Conservation (phyloP, 2,888 invertebrate genomes). For the Magallana nippona region DNA sequence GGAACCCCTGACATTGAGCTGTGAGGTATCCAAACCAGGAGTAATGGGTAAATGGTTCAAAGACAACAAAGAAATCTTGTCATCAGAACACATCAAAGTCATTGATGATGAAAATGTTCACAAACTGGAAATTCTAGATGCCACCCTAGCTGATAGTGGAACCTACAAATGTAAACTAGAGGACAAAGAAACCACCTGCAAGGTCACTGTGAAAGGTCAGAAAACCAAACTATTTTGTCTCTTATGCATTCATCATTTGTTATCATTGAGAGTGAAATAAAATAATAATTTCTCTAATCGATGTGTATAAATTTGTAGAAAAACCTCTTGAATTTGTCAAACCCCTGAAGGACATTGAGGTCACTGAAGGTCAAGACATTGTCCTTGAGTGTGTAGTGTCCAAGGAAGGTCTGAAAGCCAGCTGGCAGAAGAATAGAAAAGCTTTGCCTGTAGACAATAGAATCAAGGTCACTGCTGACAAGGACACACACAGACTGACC, state of each 20-base stretch:
- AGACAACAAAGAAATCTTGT: slow-evolving; percentile 67
- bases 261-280: not conserved
- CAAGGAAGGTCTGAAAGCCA: slow-evolving; percentile 71
- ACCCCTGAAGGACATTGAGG: slow-evolving; percentile 70
- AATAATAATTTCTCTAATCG: not conserved
- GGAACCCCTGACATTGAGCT: slow-evolving; percentile 66
- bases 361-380: slow-evolving; percentile 72
- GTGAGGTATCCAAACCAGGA: slow-evolving; percentile 72
- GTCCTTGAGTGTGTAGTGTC: slow-evolving; percentile 73
- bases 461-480: slow-evolving; percentile 89
- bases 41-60: slow-evolving; percentile 70
- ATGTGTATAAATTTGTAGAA: slow-evolving; percentile 58
- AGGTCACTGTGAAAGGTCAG: slow-evolving; percentile 73
- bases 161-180: slow-evolving; percentile 68
- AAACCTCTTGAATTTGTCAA: slow-evolving; percentile 70
- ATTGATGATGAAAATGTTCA: slow-evolving; percentile 64
- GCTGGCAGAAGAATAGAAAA: slow-evolving; percentile 81
- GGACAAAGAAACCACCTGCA: slow-evolving; percentile 70
- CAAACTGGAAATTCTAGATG: slow-evolving; percentile 66
- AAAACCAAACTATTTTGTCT: not conserved
- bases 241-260: not conserved
- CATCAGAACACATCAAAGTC: slow-evolving; percentile 59
- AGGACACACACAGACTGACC: slow-evolving; percentile 69
- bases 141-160: slow-evolving; percentile 73
- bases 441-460: slow-evolving; percentile 91